phyloP scores from a whole-genome alignment of 2,113 vertebrate species.

The Sander vitreus region DNA sequence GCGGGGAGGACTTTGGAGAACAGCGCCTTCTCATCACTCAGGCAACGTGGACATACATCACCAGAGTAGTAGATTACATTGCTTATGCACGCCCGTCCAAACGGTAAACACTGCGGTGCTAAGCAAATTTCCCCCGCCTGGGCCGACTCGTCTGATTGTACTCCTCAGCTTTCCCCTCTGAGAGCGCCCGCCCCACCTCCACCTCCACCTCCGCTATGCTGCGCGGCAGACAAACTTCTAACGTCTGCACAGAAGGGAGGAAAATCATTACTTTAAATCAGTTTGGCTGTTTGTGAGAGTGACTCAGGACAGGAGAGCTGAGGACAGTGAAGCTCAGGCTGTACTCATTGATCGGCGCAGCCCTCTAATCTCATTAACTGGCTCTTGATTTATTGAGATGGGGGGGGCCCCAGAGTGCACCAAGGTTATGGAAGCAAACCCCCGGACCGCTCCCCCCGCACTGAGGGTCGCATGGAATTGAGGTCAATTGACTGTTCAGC shows the following conservation, averaged over 20 bases:
- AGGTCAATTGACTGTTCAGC: constrained; percentile 80
- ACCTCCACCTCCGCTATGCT: constrained; percentile 17
- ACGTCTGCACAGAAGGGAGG: constrained; percentile 38
- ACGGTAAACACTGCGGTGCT: constrained; percentile 59
- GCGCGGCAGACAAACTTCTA: constrained; percentile 52
- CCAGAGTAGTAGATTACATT: constrained; percentile 61
- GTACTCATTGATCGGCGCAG: constrained; percentile 76
- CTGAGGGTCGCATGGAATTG: constrained; percentile 69
- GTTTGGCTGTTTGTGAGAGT: constrained; percentile 66
- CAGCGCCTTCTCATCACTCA: constrained; percentile 43
- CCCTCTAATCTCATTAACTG: constrained; percentile 84
- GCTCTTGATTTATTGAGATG: constrained; percentile 81
- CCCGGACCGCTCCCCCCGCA: constrained; percentile 31
- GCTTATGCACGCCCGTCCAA: constrained; percentile 58
- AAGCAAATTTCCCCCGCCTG: constrained; percentile 45
- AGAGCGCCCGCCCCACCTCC: neutral
- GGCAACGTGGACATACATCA: constrained; percentile 55
- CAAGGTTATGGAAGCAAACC: constrained; percentile 77
- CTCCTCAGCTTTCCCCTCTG: neutral
- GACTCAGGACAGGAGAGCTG: constrained; percentile 57
- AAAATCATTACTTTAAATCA: constrained; percentile 78
- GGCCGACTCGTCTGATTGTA: constrained; percentile 29
- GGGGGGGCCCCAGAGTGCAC: constrained; percentile 50
- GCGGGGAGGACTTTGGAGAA: constrained; percentile 34
- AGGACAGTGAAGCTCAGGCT: constrained; percentile 62